Conservation (phyloP, 2,888 invertebrate species). For the Rotaria macrura region DNA sequence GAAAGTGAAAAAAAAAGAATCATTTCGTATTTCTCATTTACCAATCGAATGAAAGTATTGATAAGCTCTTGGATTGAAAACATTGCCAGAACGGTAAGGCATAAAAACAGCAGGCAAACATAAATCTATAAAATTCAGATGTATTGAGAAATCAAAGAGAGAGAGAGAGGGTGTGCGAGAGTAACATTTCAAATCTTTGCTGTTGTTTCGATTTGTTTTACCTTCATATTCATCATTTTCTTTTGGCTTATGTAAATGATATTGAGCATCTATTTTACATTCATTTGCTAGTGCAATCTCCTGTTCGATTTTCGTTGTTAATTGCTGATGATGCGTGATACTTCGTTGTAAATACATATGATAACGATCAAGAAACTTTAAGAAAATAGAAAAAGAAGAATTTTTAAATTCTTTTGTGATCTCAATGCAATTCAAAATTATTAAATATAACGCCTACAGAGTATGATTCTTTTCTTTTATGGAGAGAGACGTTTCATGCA, state of each 20-base stretch:
- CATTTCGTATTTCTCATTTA: slow-evolving; percentile 29
- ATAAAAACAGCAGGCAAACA: slow-evolving; percentile 47
- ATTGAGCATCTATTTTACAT: slow-evolving; percentile 27
- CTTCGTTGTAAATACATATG: slow-evolving; percentile 42
- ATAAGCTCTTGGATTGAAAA: slow-evolving; percentile 47
- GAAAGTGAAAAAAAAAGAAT: neutral
- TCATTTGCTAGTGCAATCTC: slow-evolving; percentile 35
- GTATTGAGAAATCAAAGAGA: no score
- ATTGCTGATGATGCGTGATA: slow-evolving; percentile 40
- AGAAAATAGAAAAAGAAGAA: no score
- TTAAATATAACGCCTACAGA: neutral
- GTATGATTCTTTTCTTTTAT: no score
- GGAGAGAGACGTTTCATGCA: no score
- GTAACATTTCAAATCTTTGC: no score
- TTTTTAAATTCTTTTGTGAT: neutral
- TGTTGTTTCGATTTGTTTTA: neutral
- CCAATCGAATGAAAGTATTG: slow-evolving; percentile 49
- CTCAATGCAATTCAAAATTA: no score
- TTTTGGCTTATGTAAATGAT: slow-evolving; percentile 5
- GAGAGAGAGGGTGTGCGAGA: no score
- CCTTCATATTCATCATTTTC: neutral
- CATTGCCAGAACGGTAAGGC: slow-evolving; percentile 40
- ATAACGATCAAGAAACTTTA: slow-evolving; percentile 44
- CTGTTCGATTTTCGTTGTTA: slow-evolving; percentile 39
- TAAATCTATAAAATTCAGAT: neutral